Conservation (phyloP, 2,888 invertebrate genomes). For the Drosophila greeni region DNA sequence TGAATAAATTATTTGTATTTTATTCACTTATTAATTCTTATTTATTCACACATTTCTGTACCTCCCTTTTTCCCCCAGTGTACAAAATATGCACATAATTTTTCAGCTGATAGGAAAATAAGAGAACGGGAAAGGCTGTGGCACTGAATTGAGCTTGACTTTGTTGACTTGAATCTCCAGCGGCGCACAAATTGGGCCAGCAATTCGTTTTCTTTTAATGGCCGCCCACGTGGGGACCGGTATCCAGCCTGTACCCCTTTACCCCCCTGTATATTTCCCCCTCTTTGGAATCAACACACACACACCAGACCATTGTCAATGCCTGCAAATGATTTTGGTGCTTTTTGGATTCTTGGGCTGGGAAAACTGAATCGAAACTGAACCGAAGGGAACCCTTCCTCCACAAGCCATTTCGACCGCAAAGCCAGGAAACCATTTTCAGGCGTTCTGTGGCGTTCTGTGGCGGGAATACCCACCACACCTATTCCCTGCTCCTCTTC, state of each 20-base stretch:
- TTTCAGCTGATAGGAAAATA: conserved; percentile 10
- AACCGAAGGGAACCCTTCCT: conserved; percentile 7
- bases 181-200: conserved; percentile 60
- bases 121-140: conserved; percentile 4
- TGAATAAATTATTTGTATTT: too few species aligned
- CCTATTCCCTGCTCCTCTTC: not conserved
- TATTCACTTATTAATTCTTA: too few species aligned
- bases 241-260: not conserved
- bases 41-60: too few species aligned
- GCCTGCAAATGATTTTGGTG: conserved; percentile 46
- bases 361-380: conserved; percentile 30
- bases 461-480: conserved; percentile 17
- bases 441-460: conserved; percentile 37
- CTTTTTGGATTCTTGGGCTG: conserved; percentile 5
- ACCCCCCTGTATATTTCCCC: conserved; percentile 14
- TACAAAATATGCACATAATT: conserved; percentile 17
- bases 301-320: conserved; percentile 61
- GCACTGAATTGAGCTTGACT: conserved; percentile 40
- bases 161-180: conserved; percentile 47
- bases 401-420: conserved; percentile 55
- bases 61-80: not conserved
- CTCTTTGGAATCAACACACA: conserved; percentile 4
- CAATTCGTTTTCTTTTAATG: conserved; percentile 54
- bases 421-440: conserved; percentile 38
- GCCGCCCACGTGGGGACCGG: conserved; percentile 55